A percentile compares a stretch with the other conserved stretches of the same genome.
These are phyloP conservation scores for Aplochiton taeniatus DNA, from an alignment of 2,797 vertebrate genomes.

Conservation along the genomic window DNA sequence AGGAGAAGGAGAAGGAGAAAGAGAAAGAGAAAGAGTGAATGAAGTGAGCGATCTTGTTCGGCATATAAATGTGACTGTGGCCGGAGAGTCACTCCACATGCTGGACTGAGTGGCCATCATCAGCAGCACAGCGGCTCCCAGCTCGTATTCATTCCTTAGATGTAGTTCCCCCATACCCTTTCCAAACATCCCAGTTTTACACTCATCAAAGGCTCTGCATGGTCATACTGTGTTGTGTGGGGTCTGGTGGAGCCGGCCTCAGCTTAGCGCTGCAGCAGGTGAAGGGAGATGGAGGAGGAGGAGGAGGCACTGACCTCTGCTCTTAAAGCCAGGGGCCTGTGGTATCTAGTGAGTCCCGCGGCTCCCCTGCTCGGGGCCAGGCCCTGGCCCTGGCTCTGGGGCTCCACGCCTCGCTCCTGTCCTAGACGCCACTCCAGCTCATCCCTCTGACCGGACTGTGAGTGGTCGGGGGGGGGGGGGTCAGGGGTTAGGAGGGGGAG, in stretches of 20 bases:
- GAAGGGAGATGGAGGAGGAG: slow-evolving; percentile 65
- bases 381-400: slow-evolving; percentile 76
- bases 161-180: no score
- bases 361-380: slow-evolving; percentile 85
- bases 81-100: slow-evolving; percentile 44
- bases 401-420: slow-evolving; percentile 86
- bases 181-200: not conserved
- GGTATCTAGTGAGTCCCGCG: slow-evolving; percentile 88
- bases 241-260: slow-evolving; percentile 29
- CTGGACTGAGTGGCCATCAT: slow-evolving; percentile 40
- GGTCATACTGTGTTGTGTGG: not conserved
- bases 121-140: no score
- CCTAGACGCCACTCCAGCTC: slow-evolving; percentile 93
- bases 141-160: no score
- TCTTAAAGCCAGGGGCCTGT: slow-evolving; percentile 89
- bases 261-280: slow-evolving; percentile 43
- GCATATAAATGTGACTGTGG: slow-evolving; percentile 33
- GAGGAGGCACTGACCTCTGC: slow-evolving; percentile 89
- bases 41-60: slow-evolving; percentile 42
- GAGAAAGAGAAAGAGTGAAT: slow-evolving; percentile 39
- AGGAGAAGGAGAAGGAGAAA: slow-evolving; percentile 39
- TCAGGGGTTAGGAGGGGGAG: slow-evolving; percentile 42
- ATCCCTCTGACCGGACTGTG: slow-evolving; percentile 97
- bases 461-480: slow-evolving; percentile 62
- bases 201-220: not conserved